Evolutionary conservation across 2,113 vertebrate genomes (phyloP).

Genomic region (Silurus meridionalis): DNA sequence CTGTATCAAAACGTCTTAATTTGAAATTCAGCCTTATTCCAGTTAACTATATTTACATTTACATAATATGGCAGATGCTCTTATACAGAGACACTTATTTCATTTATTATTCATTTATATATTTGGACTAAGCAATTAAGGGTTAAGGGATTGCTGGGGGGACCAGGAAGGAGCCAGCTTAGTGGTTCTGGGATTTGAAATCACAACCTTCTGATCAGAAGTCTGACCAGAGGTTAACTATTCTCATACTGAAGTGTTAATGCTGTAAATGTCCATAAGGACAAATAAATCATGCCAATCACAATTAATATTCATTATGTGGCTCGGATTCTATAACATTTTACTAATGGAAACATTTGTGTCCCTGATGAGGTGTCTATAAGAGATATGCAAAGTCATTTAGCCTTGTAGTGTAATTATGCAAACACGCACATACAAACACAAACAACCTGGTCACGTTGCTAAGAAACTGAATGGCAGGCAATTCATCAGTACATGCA

Average conservation of each 20-base stretch:
- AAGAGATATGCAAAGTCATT: not conserved
- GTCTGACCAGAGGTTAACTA: too few relatives aligned
- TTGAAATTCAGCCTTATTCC: not conserved
- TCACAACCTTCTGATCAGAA: too few relatives aligned
- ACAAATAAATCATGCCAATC: not conserved
- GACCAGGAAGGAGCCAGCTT: too few relatives aligned
- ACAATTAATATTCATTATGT: not conserved
- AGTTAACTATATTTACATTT: not conserved
- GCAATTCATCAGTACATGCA: conserved; percentile 33
- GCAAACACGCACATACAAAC: conserved; percentile 26
- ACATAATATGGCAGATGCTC: too few relatives aligned
- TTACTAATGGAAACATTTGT: not conserved
- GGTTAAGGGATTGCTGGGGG: too few relatives aligned
- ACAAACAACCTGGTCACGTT: conserved; percentile 34
- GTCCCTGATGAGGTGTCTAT: not conserved
- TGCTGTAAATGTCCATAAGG: not conserved
- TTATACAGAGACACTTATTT: too few relatives aligned
- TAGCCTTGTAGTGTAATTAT: conserved; percentile 17
- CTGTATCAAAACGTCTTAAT: not conserved
- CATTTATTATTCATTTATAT: too few relatives aligned
- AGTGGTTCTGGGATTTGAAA: too few relatives aligned
- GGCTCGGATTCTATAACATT: not conserved
- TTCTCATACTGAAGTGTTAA: not conserved
- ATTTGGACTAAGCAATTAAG: too few relatives aligned
- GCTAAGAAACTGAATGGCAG: conserved; percentile 39